Percentiles rank a stretch among this genome's conserved stretches.
Conservation (phyloP, 2,113 vertebrate genomes). For the Colossoma macropomum region DNA sequence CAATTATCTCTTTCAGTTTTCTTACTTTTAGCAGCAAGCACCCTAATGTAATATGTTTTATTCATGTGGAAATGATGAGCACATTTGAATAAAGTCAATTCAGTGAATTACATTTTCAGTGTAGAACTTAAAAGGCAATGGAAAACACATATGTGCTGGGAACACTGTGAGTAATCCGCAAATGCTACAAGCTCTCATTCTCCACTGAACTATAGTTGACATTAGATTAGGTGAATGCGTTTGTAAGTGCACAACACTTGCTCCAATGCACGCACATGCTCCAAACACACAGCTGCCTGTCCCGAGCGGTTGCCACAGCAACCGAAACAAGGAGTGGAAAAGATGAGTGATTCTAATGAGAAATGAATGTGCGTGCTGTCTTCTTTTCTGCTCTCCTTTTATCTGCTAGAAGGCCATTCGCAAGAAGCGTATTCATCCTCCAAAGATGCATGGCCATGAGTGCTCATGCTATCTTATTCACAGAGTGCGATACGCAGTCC, state of each 20-base stretch:
- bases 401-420: not conserved
- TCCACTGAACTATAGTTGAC: slow-evolving; percentile 17
- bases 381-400: not conserved
- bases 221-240: not conserved
- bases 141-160: not conserved
- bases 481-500: not conserved
- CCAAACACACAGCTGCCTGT: slow-evolving; percentile 43
- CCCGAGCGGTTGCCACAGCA: slow-evolving; percentile 50
- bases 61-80: not conserved
- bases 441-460: not conserved
- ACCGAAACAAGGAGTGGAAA: slow-evolving; percentile 45
- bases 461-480: not conserved
- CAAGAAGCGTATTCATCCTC: not conserved
- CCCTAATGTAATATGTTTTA: not conserved
- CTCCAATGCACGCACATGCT: slow-evolving; percentile 37
- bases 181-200: not conserved
- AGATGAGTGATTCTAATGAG: slow-evolving; percentile 38
- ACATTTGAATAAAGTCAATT: not conserved
- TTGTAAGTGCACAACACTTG: not conserved
- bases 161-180: not conserved
- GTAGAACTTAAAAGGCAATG: not conserved
- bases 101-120: not conserved
- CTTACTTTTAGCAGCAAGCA: not conserved
- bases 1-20: not conserved
- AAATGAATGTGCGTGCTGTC: slow-evolving; percentile 31